A percentile compares a stretch with the other conserved stretches of the same genome.
Evolutionary conservation across 2,888 invertebrate genomes (phyloP).

Genomic region (Pardosa pseudoannulata): DNA sequence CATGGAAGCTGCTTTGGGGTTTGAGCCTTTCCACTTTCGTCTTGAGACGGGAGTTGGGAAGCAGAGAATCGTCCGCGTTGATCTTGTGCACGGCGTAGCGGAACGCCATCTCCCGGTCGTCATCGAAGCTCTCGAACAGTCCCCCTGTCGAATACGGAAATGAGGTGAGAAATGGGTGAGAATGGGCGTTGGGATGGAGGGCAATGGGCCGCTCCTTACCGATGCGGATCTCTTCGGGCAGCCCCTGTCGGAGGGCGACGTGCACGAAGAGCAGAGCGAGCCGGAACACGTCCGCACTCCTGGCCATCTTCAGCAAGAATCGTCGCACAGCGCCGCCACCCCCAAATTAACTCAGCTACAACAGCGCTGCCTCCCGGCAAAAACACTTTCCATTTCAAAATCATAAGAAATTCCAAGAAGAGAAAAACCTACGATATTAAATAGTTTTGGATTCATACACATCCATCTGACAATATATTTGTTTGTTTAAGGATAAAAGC

Average conservation of each 20-base stretch:
- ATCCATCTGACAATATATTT: too few relatives aligned
- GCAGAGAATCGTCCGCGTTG: slow-evolving; percentile 85
- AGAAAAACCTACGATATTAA: too few relatives aligned
- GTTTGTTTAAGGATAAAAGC: too few relatives aligned
- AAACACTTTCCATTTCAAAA: too few relatives aligned
- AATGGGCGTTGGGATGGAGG: neutral
- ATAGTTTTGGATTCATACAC: too few relatives aligned
- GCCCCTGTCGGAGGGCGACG: slow-evolving; percentile 5
- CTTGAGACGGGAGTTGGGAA: slow-evolving; percentile 77
- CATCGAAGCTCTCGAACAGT: slow-evolving; percentile 73
- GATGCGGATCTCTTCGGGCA: slow-evolving; percentile 52
- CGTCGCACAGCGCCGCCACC: neutral
- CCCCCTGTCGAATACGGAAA: slow-evolving; percentile 68
- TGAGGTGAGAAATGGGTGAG: neutral
- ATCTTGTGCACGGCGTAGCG: slow-evolving; percentile 94
- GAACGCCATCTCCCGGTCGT: slow-evolving; percentile 86
- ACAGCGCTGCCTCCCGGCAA: too few relatives aligned
- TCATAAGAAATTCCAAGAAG: neutral
- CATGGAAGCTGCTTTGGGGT: slow-evolving; percentile 69
- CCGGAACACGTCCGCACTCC: slow-evolving; percentile 37
- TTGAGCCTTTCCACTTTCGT: slow-evolving; percentile 62
- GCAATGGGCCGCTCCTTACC: slow-evolving; percentile 15
- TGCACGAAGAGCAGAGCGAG: slow-evolving; percentile 25
- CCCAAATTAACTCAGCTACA: too few relatives aligned
- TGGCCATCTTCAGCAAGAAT: slow-evolving; percentile 34